Conservation (phyloP, 2,113 vertebrate species). For the Phoxinus phoxinus region DNA sequence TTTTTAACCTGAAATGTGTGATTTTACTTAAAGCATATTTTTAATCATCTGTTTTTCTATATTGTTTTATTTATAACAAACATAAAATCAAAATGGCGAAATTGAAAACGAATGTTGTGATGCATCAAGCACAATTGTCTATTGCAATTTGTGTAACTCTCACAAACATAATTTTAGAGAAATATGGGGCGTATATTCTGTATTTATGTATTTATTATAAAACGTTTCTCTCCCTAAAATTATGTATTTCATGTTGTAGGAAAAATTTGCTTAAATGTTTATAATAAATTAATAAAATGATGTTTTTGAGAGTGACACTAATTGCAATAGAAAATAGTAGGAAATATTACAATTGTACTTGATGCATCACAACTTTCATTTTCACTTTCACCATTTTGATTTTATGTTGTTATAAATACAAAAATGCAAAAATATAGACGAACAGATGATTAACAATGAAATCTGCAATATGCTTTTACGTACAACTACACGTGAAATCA, state of each 20-base stretch:
- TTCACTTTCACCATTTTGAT: background rate
- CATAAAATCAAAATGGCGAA: background rate
- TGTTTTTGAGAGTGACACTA: background rate
- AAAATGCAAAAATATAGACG: background rate
- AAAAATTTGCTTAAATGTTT: background rate
- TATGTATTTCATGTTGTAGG: too few relatives aligned
- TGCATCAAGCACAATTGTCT: background rate
- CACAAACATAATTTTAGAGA: background rate
- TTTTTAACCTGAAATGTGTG: background rate
- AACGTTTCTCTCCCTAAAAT: background rate
- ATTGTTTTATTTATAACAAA: background rate
- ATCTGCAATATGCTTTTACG: background rate
- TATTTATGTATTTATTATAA: background rate
- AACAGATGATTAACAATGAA: background rate
- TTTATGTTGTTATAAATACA: background rate
- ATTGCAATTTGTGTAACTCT: background rate
- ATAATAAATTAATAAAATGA: background rate
- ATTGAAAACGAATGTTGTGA: background rate
- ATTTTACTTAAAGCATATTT: background rate
- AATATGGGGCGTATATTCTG: background rate
- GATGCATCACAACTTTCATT: background rate
- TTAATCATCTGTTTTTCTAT: background rate
- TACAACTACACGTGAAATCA: background rate
- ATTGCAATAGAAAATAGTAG: background rate
- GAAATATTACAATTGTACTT: background rate